A percentile compares a stretch with the other conserved stretches of the same genome.
Evolutionary conservation across 2,797 vertebrate genomes (phyloP).

Genomic region (Phoxinus dragarum): DNA sequence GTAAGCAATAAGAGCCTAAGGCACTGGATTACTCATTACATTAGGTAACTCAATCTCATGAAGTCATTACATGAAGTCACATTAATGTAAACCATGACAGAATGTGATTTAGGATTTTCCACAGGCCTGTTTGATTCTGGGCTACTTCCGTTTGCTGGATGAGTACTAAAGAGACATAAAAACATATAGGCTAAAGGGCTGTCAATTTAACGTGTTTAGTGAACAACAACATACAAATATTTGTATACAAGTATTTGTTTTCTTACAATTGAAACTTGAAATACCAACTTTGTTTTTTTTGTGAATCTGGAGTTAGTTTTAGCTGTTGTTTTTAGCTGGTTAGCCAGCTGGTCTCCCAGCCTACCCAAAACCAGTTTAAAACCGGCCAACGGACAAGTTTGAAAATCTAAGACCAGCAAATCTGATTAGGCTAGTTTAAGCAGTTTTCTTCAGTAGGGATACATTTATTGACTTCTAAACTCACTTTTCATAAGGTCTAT

Average conservation of each 20-base stretch:
- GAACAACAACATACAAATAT: background rate
- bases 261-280: background rate
- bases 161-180: background rate
- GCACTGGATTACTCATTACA: background rate
- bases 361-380: background rate
- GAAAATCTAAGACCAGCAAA: background rate
- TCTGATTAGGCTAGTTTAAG: background rate
- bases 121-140: background rate
- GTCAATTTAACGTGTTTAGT: background rate
- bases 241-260: too few relatives aligned
- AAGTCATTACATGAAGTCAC: background rate
- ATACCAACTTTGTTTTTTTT: background rate
- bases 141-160: background rate
- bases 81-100: constrained; percentile 7
- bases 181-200: background rate
- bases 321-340: background rate
- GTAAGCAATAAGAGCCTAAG: background rate
- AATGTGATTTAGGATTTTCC: background rate
- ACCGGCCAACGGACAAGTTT: background rate
- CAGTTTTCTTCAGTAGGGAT: background rate
- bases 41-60: background rate
- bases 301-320: background rate
- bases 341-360: background rate
- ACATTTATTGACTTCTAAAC: background rate
- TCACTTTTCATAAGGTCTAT: background rate